Percentiles rank a stretch among this genome's conserved stretches.
These are phyloP conservation scores for Sylvicola cinctus DNA, from an alignment of 2,888 invertebrate genomes.

Conservation along the genomic window DNA sequence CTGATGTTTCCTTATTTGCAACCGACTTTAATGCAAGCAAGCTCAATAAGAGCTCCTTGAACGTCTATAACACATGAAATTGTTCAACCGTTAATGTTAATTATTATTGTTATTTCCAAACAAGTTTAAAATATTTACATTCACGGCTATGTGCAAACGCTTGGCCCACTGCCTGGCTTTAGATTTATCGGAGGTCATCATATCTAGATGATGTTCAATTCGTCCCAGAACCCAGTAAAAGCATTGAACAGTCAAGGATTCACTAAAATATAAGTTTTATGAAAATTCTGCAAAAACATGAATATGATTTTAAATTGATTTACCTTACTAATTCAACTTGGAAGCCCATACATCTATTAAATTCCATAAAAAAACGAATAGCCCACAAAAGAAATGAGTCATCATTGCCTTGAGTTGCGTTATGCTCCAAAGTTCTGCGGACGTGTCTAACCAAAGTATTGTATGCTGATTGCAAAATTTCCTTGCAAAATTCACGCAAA, in stretches of 20 bases:
- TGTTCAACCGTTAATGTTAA: too few species aligned
- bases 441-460: conserved; percentile 81
- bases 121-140: conserved; percentile 15
- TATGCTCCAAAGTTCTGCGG: conserved; percentile 49
- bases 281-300: conserved; percentile 3
- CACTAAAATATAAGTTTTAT: conserved; percentile 31
- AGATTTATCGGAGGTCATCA: conserved; percentile 72
- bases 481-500: conserved; percentile 83
- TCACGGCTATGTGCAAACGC: conserved; percentile 64
- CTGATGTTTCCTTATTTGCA: conserved; percentile 39
- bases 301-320: conserved; percentile 10
- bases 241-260: conserved; percentile 76
- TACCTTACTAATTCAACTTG: conserved; percentile 78
- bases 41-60: conserved; percentile 67
- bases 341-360: conserved; percentile 74
- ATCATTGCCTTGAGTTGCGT: conserved; percentile 58
- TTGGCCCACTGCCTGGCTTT: conserved; percentile 63
- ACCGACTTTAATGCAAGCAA: conserved; percentile 52
- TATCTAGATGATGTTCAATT: conserved; percentile 72
- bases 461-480: conserved; percentile 81
- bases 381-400: conserved; percentile 91
- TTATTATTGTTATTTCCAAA: too few species aligned
- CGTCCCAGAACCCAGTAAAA: conserved; percentile 64
- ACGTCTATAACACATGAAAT: conserved; percentile 32
- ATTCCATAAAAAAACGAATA: conserved; percentile 91